These are phyloP conservation scores for Ia io DNA, from an alignment of 2,113 vertebrate species.

Conservation along the genomic window DNA sequence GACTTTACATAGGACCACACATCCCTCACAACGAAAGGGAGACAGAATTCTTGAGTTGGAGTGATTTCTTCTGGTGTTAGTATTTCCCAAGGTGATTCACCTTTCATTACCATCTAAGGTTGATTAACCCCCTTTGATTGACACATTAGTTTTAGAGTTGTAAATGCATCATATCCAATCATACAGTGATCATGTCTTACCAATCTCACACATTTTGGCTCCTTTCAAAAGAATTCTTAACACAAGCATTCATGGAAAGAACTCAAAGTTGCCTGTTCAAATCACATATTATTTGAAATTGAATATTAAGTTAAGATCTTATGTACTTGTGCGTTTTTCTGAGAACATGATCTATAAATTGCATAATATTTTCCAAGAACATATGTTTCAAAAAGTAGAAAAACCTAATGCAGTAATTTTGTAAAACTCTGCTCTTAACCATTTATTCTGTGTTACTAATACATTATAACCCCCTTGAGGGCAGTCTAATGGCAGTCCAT, in stretches of 20 bases:
- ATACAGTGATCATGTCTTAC: not conserved
- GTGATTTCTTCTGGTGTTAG: not conserved
- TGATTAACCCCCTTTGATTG: not conserved
- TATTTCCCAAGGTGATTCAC: not conserved
- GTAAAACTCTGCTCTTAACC: not conserved
- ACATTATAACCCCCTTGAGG: not conserved
- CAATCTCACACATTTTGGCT: not conserved
- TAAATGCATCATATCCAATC: not conserved
- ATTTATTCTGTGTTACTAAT: not conserved
- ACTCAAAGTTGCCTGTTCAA: not conserved
- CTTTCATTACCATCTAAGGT: not conserved
- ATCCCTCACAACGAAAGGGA: not conserved
- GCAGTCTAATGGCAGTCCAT: not conserved
- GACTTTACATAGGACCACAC: not conserved
- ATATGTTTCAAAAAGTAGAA: not conserved
- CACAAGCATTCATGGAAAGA: not conserved
- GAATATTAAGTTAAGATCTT: not conserved
- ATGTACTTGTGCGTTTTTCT: not conserved
- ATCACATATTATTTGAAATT: not conserved
- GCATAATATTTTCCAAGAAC: not conserved
- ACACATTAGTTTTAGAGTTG: not conserved
- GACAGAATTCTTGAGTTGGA: not conserved
- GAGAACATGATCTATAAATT: not conserved
- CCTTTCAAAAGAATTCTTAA: not conserved
- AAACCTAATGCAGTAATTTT: not conserved